These are phyloP conservation scores for Fistularia commersonii DNA, from an alignment of 2,797 vertebrate species.

Conservation along the genomic window DNA sequence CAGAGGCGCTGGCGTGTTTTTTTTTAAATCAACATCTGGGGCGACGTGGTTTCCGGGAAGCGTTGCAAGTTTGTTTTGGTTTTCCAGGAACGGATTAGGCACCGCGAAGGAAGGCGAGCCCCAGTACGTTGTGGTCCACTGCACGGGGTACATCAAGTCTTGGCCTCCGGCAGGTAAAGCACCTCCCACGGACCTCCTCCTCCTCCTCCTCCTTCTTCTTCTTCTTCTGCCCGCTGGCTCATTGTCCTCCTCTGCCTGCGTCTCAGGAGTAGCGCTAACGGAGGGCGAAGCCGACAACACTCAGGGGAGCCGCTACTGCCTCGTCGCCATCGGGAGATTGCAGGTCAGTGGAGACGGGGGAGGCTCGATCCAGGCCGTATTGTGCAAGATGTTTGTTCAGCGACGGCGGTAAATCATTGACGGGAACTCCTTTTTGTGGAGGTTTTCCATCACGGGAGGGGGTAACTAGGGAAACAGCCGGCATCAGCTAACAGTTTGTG, in stretches of 20 bases:
- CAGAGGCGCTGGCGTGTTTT: conserved; percentile 1
- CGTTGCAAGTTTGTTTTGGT: neutral
- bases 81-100: conserved; percentile 85
- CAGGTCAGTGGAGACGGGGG: conserved; percentile 73
- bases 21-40: too few relatives aligned
- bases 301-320: conserved; percentile 92
- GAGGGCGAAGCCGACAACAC: conserved; percentile 88
- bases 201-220: neutral
- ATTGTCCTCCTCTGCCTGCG: conserved; percentile 4
- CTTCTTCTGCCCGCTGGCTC: neutral
- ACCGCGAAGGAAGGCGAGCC: conserved; percentile 88
- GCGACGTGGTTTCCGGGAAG: too few relatives aligned
- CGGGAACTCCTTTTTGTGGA: too few relatives aligned
- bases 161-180: conserved; percentile 93
- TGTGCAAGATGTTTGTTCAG: too few relatives aligned
- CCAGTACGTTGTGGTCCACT: conserved; percentile 94
- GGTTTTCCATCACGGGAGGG: too few relatives aligned
- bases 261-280: conserved; percentile 86
- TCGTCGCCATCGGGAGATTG: conserved; percentile 94
- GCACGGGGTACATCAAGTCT: conserved; percentile 96
- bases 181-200: too few relatives aligned
- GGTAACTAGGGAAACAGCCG: too few relatives aligned
- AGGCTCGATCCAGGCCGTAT: too few relatives aligned
- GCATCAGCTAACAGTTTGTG: too few relatives aligned
- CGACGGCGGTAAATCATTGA: too few relatives aligned